Conservation (phyloP, 2,888 invertebrate species). For the Hypercompe scribonia region DNA sequence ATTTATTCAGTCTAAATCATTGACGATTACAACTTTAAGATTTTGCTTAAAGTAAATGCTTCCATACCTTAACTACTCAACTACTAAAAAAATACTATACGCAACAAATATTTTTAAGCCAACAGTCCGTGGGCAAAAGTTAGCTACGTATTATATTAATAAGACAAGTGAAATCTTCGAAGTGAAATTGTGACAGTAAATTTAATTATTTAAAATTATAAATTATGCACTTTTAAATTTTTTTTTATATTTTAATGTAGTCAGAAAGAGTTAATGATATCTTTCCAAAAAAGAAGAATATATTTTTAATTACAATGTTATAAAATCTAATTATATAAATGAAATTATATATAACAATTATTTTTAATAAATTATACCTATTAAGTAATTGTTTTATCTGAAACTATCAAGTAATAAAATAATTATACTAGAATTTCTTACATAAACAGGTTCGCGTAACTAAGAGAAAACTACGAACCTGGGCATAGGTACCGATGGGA, state of each 20-base stretch:
- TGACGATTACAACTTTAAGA: no score
- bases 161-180: not conserved
- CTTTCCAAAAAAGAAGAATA: not conserved
- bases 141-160: not conserved
- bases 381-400: no score
- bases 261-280: not conserved
- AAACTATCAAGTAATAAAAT: not conserved
- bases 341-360: no score
- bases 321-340: not conserved
- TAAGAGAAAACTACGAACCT: not conserved
- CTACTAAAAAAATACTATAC: not conserved
- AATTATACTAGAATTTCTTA: not conserved
- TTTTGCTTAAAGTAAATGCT: not conserved
- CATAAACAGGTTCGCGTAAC: not conserved
- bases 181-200: not conserved
- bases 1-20: not conserved
- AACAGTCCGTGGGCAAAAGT: not conserved
- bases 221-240: not conserved
- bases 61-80: not conserved
- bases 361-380: no score
- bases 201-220: not conserved
- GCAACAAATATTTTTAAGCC: not conserved
- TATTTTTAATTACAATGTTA: not conserved
- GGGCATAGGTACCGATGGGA: no score
- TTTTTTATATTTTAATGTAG: no score